Base-by-base conservation (phyloP, 2,797 vertebrate species). In the Chiroxiphia lanceolata region DNA sequence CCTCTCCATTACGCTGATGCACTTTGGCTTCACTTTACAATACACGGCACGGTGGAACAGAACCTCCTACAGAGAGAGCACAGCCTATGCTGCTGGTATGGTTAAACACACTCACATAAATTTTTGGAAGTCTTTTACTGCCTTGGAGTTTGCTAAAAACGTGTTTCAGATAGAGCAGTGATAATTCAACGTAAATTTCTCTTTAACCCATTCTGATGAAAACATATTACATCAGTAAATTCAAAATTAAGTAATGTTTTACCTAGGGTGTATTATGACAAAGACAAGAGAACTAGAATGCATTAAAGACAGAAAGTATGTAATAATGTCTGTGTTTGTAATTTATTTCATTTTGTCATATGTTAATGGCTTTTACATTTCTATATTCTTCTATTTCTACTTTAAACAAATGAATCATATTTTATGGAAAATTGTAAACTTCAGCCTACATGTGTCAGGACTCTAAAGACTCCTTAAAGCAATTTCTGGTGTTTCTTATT, bases 1-100 rank as follows among this genome's bases (percentile, higher is more conserved):
- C 70, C 81, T 59, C 67, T 95, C 81, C 95, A 94, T 95, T 95
- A 94, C 45, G 26, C 27, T 96, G 87, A 82, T 90, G 59, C 42
- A 18, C 56, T 87, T 90, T 92, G 86, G 92, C 94, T 93, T 69
- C 63, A 3, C 54, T 92, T 88, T 33, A 19, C 40, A 26, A 11
- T 13, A 40, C 93, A 53, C 12, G 11, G 85, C 67, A 22, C 20
- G 69, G 67, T 86, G 67, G 74, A 91, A 86, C 83, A 93, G 50
- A 83, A 44, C 13, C 29, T 88, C 65, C 74, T 63, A 42, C 20
- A 10, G 87, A 59, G 60, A 56, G 13, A 51, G 54, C 74, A 34
- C n/a, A 76, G 59, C n/a, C 67, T 53, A 3, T 57, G 47, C 19
- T 4, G 3, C 60, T 90, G 47, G 12, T 60, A 3, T 7, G 29